These are phyloP conservation scores for Baccha elongata DNA, from an alignment of 2,888 invertebrate genomes.

Conservation along the genomic window DNA sequence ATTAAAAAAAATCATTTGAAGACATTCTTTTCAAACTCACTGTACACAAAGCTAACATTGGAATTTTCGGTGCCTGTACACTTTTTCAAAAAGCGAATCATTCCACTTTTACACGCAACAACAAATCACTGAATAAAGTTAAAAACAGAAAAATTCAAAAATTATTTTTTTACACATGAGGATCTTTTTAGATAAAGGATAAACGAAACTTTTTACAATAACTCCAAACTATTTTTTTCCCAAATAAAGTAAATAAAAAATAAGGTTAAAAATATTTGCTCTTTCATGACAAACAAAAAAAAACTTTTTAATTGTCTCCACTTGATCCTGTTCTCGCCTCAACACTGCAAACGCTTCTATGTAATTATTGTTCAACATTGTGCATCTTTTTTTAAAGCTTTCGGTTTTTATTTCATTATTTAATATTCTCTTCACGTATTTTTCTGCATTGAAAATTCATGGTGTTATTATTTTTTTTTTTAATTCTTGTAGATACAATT, in stretches of 20 bases:
- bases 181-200: constrained; percentile 8
- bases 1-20: too few species aligned
- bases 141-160: background rate
- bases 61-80: background rate
- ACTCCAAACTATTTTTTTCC: background rate
- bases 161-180: constrained; percentile 30
- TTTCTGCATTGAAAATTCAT: background rate
- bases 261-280: background rate
- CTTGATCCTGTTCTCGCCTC: constrained; percentile 1
- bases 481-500: constrained; percentile 7
- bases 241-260: background rate
- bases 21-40: background rate
- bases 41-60: background rate
- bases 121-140: constrained; percentile 15
- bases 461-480: constrained; percentile 40
- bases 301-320: constrained; percentile 15
- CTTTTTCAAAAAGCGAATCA: background rate
- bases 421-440: constrained; percentile 25
- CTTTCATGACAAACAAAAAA: background rate
- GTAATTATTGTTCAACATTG: background rate
- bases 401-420: background rate
- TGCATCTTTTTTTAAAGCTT: constrained; percentile 2
- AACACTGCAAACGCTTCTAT: background rate
- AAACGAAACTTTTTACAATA: constrained; percentile 4
- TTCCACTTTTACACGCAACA: constrained; percentile 26